phyloP scores from a whole-genome alignment of 2,113 vertebrate genomes.

The Chloebia gouldiae region DNA sequence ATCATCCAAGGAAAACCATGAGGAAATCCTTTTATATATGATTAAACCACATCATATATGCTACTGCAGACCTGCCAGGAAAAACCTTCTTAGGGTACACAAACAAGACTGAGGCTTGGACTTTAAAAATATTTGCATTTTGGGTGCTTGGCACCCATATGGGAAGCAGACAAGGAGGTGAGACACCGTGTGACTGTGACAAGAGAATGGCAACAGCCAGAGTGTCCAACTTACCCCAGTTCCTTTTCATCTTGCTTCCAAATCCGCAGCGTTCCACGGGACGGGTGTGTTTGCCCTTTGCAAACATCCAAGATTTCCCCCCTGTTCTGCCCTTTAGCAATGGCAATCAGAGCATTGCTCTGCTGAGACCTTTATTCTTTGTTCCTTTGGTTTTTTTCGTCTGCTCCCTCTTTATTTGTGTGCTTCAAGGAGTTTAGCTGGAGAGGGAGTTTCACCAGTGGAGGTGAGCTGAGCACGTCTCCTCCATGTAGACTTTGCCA shows the following conservation, averaged over 20 bases:
- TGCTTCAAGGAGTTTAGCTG: background rate
- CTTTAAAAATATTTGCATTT: background rate
- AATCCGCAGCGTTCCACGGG: accelerated
- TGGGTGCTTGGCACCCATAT: accelerated
- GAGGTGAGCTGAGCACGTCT: background rate
- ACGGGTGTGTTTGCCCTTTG: background rate
- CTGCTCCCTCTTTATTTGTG: background rate
- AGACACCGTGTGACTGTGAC: background rate
- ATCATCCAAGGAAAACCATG: background rate
- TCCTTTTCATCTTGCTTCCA: background rate
- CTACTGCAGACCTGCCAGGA: background rate
- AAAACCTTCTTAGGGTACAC: background rate
- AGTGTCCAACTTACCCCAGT: accelerated
- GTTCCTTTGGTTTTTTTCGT: background rate
- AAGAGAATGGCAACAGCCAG: background rate
- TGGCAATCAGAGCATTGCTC: background rate
- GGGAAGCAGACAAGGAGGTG: background rate
- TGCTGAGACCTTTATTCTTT: background rate
- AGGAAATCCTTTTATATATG: background rate
- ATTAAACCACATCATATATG: background rate
- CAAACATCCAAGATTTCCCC: background rate
- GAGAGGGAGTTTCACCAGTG: background rate
- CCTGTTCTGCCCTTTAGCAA: background rate
- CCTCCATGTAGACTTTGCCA: background rate
- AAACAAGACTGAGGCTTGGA: background rate